phyloP scores from a whole-genome alignment of 2,113 vertebrate genomes.

The Saguinus imperator region DNA sequence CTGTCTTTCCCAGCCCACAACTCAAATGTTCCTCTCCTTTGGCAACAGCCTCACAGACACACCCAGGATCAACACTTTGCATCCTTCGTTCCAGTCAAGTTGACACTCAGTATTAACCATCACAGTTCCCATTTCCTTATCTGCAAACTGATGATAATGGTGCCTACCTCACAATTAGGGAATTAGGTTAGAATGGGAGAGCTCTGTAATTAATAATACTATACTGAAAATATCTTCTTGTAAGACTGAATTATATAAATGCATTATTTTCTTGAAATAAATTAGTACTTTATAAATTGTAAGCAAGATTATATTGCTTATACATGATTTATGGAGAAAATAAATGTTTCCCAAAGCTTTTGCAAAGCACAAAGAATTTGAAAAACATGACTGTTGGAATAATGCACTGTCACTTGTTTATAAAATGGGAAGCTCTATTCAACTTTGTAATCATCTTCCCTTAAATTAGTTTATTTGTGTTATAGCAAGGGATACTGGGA shows the following conservation, averaged over 20 bases:
- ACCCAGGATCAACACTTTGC: no score
- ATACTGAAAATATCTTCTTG: not conserved
- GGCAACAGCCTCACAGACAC: no score
- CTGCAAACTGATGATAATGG: not conserved
- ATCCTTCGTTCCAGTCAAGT: no score
- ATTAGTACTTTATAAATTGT: slow-evolving; percentile 23
- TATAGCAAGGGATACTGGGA: not conserved
- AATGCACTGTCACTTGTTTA: not conserved
- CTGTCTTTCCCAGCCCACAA: no score
- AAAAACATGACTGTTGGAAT: not conserved
- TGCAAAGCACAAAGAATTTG: slow-evolving; percentile 22
- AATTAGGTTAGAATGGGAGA: not conserved
- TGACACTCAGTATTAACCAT: no score
- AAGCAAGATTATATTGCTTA: not conserved
- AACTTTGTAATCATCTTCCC: not conserved
- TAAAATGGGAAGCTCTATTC: not conserved
- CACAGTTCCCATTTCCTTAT: not conserved
- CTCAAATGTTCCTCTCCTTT: no score
- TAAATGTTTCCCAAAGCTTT: not conserved
- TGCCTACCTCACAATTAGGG: not conserved
- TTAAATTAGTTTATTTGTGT: slow-evolving; percentile 52
- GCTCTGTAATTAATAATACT: not conserved
- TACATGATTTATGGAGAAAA: not conserved
- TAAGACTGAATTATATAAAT: not conserved
- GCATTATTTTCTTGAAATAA: not conserved